Base-by-base conservation (phyloP, 2,888 invertebrate species). In the Apodemia hepburni region DNA sequence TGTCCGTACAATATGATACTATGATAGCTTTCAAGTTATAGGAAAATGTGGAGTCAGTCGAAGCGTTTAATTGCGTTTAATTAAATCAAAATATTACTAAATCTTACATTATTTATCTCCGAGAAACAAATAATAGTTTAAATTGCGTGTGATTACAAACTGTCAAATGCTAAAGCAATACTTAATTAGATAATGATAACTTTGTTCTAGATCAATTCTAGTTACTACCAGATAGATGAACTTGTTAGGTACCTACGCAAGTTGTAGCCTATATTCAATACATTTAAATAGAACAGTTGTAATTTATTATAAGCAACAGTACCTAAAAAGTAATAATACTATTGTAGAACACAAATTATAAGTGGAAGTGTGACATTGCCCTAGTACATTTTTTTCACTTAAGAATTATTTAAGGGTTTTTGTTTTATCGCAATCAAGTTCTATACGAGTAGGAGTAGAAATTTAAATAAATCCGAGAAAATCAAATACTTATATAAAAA, bases 191-290 rank as follows among this genome's bases (percentile, higher is more conserved):
- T 84, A 82, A 80, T 73, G 71, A 72, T 71, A 71, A 73, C 76
- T 66, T 73, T 85, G 87, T 82, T 87, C 88, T 77, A 87, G 79
- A 84, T 85, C 80, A 61, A 71, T 69, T 80, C 88, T 73, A 76
- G 87, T 81, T 78, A 78, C 71, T 71, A 79, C 87, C 73, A 74
- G 86, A 78, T 78, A 22, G 51, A 22, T 11, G 15, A 42, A 42
- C 15, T 42, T 42, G 42, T 42, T 42, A 42, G 42, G 15, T 42
- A 15, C 42, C 15, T 42, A 42, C 15, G 42, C 15, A 42, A 42
- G 42, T 42, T 42, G 42, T 42, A 42, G 15, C 42, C 42, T 42
- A 42, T 42, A 42, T 42, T 42, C 42, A 42, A 42, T 42, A 42
- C 4, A 15, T 15, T 15, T 42, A 6, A 42, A 15, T 42, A 42